Evolutionary conservation across 2,797 vertebrate species (phyloP), one percentile per base, ranked within the genome.

Genomic region (Fistularia commersonii): DNA sequence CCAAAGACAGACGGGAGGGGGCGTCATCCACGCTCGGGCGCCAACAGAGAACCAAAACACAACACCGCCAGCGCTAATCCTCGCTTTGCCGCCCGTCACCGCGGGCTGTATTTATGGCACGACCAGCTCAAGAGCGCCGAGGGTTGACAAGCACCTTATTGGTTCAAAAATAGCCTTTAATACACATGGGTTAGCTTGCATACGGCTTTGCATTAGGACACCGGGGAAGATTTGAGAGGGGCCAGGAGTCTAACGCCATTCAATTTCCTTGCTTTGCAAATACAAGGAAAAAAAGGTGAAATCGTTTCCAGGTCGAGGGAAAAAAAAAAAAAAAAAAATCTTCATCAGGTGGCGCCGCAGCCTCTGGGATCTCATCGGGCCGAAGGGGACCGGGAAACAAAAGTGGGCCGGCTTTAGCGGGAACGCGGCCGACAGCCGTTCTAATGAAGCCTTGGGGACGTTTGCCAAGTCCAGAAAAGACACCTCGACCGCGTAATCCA

Each of bases 91-190:
- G 51, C 51, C 41, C 45, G 48, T 40, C 63, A 40, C 51, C 57
- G 64, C 38, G 15, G 23, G 41, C 47, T 61, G 55, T 77, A 79
- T 81, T 80, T 77, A 76, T 56, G 60, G 72, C 69, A 67, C 74
- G 77, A 67, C 39, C 51, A 76, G 69, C 72, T 81, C 54, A 73
- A 42, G 35, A 36, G n/a, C 10, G 71, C 54, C 54, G 46, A 6
- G 43, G 37, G 61, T 32, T 59, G 58, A 72, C 58, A 82, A 83
- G 71, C 64, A 77, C 66, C 78, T 83, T 78, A 82, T 48, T 64
- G 51, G 56, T 66, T 84, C 88, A 80, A 73, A 89, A 83, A 90
- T 83, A 88, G 64, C 64, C 42, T n/a, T 51, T 79, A 70, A 79
- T 75, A 80, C 68, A 76, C 81, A 65, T 72, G 61, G 66, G 76